These are phyloP conservation scores for Caiman crocodilus DNA, from an alignment of 2,797 vertebrate genomes.

Conservation along the genomic window DNA sequence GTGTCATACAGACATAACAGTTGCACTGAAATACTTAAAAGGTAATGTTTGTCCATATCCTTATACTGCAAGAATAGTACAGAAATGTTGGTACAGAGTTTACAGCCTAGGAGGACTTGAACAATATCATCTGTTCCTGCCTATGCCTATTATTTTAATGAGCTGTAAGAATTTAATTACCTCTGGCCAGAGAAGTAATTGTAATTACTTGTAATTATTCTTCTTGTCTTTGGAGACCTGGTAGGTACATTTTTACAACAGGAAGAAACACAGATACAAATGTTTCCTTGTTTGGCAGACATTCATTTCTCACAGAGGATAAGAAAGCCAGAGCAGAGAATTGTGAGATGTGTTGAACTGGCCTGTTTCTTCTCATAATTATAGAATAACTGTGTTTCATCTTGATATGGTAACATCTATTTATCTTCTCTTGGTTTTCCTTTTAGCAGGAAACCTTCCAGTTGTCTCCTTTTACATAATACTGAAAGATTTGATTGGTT, in stretches of 20 bases:
- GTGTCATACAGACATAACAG: too few relatives aligned
- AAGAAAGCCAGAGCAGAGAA: accelerated
- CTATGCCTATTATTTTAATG: neutral
- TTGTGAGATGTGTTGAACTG: neutral
- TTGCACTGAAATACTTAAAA: too few relatives aligned
- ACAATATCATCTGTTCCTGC: neutral
- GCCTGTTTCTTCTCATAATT: conserved; percentile 1
- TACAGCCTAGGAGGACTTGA: neutral
- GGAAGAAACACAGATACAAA: conserved; percentile 13
- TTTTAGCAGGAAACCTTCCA: neutral
- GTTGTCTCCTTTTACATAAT: conserved; percentile 1
- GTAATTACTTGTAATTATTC: neutral
- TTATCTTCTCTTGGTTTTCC: neutral
- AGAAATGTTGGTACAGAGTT: neutral
- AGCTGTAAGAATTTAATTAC: neutral
- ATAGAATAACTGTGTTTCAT: neutral
- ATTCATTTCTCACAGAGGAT: neutral
- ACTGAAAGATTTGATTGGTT: neutral
- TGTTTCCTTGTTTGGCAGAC: neutral
- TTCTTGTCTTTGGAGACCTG: neutral
- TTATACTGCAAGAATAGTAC: neutral
- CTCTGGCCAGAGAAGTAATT: neutral
- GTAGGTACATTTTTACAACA: neutral
- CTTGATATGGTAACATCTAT: neutral
- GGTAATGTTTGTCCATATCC: too few relatives aligned